These are phyloP conservation scores for Callorhinus ursinus DNA, from an alignment of 2,113 vertebrate species.

Conservation along the genomic window DNA sequence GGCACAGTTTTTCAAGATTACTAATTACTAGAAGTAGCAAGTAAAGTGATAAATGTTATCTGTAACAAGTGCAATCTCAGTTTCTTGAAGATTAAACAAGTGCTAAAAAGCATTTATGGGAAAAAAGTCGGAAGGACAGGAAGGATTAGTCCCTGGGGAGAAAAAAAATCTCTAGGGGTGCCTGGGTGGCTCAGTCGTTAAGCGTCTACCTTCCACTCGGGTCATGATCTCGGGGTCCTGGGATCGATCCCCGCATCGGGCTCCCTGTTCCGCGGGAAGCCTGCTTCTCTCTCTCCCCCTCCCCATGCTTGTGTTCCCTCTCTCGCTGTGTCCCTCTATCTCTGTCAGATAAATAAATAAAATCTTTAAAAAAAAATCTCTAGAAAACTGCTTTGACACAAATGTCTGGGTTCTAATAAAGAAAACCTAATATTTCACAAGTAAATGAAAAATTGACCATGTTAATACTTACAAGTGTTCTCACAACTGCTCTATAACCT, in stretches of 20 bases:
- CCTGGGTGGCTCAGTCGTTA: too few relatives aligned
- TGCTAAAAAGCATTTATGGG: constrained; percentile 16
- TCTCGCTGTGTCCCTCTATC: too few relatives aligned
- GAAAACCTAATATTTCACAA: background rate
- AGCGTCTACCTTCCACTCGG: too few relatives aligned
- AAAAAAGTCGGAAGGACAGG: background rate
- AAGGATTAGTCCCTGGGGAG: background rate
- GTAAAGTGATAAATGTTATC: background rate
- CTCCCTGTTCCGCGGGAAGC: too few relatives aligned
- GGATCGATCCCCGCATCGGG: too few relatives aligned
- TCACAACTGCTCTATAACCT: background rate
- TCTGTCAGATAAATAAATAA: too few relatives aligned
- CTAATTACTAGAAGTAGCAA: background rate
- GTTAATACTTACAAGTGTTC: background rate
- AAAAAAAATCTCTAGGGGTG: background rate
- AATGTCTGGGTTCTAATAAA: background rate
- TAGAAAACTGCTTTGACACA: constrained; percentile 45
- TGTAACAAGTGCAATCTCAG: background rate
- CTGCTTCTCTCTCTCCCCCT: too few relatives aligned
- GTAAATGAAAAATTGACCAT: background rate
- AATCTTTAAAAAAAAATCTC: background rate
- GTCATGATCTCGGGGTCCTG: too few relatives aligned
- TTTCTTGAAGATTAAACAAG: constrained; percentile 3
- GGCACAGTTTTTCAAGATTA: constrained; percentile 35
- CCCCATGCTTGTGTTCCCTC: too few relatives aligned